phyloP scores from a whole-genome alignment of 2,888 invertebrate genomes.

The Plebejus argus region DNA sequence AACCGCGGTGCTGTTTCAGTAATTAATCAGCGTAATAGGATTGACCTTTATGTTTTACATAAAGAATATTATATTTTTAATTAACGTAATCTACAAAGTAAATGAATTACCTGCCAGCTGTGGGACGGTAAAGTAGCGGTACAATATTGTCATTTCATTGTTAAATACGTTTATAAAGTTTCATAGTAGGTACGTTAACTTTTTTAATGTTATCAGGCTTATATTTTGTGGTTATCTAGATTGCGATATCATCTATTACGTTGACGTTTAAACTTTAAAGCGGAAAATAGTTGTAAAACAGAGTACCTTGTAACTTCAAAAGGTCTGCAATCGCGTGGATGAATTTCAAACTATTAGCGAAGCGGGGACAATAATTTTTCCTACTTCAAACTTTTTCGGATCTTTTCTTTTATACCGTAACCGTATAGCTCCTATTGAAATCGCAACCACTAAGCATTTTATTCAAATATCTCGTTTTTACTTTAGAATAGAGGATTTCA shows the following conservation, averaged over 20 bases:
- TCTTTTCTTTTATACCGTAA: background rate
- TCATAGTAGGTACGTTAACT: background rate
- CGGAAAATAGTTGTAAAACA: conserved; percentile 15
- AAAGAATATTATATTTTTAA: background rate
- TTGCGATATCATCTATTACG: conserved; percentile 13
- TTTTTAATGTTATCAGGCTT: conserved; percentile 24
- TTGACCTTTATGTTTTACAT: background rate
- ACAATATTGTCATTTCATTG: background rate
- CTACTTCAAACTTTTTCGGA: background rate
- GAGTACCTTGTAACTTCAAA: conserved; percentile 2
- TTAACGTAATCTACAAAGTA: background rate
- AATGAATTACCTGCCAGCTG: background rate
- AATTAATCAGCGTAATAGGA: background rate
- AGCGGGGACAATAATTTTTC: background rate
- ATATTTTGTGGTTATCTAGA: conserved; percentile 13
- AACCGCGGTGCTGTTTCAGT: background rate
- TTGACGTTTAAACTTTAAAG: conserved; percentile 18
- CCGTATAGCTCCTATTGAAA: conserved; percentile 15
- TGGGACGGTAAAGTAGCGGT: background rate
- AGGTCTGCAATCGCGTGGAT: background rate
- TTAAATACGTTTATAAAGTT: background rate
- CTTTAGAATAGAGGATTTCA: background rate
- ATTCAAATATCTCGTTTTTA: background rate
- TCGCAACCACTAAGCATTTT: background rate
- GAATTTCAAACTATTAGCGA: background rate